Evolutionary conservation across 1,140 invertebrate species (phyloP).

Genomic region (Epicauta chinensis): DNA sequence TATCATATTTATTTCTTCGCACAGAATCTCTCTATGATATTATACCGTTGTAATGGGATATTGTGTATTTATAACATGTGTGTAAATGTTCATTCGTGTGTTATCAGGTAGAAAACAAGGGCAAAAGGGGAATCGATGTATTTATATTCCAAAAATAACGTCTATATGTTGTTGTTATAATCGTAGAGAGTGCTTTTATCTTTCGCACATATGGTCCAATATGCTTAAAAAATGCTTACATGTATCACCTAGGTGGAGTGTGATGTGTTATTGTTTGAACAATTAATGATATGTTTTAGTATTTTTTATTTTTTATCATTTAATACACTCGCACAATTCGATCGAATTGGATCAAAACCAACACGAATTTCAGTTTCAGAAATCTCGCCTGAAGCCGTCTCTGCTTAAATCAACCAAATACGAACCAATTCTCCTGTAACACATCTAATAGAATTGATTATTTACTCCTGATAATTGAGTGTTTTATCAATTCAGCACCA

Average conservation of each 20-base stretch:
- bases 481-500: too few species aligned
- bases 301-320: conserved; percentile 13
- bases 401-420: too few species aligned
- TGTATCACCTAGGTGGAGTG: conserved; percentile 2
- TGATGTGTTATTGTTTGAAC: conserved; percentile 1
- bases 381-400: too few species aligned
- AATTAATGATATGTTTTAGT: conserved; percentile 4
- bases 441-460: too few species aligned
- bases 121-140: neutral
- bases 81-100: conserved; percentile 3
- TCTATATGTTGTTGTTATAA: conserved; percentile 2
- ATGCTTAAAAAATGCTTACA: conserved; percentile 16
- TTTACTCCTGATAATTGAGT: too few species aligned
- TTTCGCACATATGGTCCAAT: conserved; percentile 14
- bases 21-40: neutral
- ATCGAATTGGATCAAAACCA: too few species aligned
- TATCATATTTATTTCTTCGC: too few species aligned
- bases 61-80: too few species aligned
- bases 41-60: conserved; percentile 2
- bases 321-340: neutral
- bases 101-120: conserved; percentile 13
- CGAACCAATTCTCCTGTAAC: too few species aligned
- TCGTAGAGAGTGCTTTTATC: neutral
- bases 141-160: conserved; percentile 8
- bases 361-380: too few species aligned